phyloP scores from a whole-genome alignment of 2,888 invertebrate genomes.

The Pherbina coryleti region DNA sequence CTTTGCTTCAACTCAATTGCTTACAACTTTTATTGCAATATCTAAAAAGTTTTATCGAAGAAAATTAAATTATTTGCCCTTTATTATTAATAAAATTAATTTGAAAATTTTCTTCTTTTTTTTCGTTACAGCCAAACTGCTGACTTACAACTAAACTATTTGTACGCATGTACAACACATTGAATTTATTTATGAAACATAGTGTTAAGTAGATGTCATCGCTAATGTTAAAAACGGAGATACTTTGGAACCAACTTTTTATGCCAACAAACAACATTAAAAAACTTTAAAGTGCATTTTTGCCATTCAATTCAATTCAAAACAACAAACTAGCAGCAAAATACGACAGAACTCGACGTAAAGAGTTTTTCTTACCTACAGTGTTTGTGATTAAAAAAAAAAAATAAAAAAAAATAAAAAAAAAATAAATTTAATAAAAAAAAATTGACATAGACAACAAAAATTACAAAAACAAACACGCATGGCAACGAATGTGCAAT shows the following conservation, averaged over 20 bases:
- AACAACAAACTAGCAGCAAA: background rate
- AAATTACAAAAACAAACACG: constrained; percentile 12
- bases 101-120: background rate
- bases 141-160: background rate
- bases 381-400: background rate
- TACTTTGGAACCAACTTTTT: background rate
- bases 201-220: background rate
- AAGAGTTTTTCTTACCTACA: too few species aligned
- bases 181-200: background rate
- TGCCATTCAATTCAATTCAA: background rate
- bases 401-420: background rate
- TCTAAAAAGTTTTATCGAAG: background rate
- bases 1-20: background rate
- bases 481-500: constrained; percentile 27
- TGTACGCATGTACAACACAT: background rate
- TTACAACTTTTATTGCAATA: background rate
- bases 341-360: background rate
- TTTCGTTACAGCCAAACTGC: constrained; percentile 22
- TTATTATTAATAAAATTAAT: background rate
- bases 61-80: background rate
- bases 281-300: too few species aligned
- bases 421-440: background rate
- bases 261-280: background rate
- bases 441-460: background rate
- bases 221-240: background rate